phyloP scores from a whole-genome alignment of 1,140 invertebrate species.

The Euura saliciscinereae region DNA sequence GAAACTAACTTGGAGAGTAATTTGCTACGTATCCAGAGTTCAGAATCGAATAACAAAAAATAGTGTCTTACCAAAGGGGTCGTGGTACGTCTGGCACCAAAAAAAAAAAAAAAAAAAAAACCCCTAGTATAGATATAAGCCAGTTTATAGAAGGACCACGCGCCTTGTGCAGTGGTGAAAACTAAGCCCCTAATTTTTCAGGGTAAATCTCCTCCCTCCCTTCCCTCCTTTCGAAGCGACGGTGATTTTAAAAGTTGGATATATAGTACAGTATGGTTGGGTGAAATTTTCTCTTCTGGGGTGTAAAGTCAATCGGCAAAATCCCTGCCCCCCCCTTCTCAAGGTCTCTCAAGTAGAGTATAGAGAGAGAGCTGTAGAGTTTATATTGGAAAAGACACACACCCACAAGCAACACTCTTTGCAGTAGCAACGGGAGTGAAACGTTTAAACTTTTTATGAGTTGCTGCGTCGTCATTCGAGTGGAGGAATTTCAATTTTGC shows the following conservation, averaged over 20 bases:
- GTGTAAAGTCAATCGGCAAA: slow-evolving; percentile 54
- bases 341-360: slow-evolving; percentile 24
- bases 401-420: slow-evolving; percentile 34
- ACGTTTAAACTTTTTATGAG: slow-evolving; percentile 61
- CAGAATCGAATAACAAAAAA: no score
- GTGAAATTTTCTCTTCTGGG: slow-evolving; percentile 10
- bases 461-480: slow-evolving; percentile 57
- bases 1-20: no score
- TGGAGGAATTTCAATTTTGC: slow-evolving; percentile 60
- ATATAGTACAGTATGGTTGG: neutral
- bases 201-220: neutral
- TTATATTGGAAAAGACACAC: slow-evolving; percentile 54
- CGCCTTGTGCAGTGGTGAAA: slow-evolving; percentile 16
- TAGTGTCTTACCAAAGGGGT: no score
- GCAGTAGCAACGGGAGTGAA: slow-evolving; percentile 41
- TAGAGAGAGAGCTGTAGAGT: slow-evolving; percentile 38
- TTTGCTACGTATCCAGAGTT: no score
- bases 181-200: slow-evolving; percentile 60
- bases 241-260: neutral
- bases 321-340: neutral
- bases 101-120: no score
- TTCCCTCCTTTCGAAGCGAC: neutral
- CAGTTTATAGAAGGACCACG: neutral
- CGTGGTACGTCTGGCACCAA: no score
- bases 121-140: neutral